Evolutionary conservation across 2,113 vertebrate species (phyloP).

Genomic region (Bufo gargarizans): DNA sequence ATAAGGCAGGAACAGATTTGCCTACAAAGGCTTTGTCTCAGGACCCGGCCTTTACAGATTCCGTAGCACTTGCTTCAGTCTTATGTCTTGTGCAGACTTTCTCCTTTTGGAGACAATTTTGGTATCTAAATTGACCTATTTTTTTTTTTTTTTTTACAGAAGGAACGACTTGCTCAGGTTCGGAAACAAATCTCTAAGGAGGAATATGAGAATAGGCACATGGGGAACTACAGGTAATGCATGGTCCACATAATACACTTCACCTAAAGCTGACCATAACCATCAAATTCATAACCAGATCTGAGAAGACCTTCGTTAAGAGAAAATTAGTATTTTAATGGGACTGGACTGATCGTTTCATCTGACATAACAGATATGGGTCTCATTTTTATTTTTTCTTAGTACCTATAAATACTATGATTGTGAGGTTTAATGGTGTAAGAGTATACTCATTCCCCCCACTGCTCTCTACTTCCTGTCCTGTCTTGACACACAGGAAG

Average conservation of each 20-base stretch:
- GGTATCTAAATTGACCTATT: slow-evolving; percentile 4
- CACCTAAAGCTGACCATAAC: background rate
- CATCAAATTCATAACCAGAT: background rate
- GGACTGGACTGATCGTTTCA: background rate
- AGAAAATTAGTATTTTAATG: background rate
- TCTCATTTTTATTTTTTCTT: background rate
- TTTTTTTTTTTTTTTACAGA: slow-evolving; percentile 79
- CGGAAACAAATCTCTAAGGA: slow-evolving; percentile 94
- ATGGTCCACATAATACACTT: background rate
- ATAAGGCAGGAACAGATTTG: background rate
- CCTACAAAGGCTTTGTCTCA: background rate
- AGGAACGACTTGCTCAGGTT: slow-evolving; percentile 92
- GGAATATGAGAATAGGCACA: slow-evolving; percentile 92
- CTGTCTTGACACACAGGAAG: no score
- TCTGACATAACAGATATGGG: background rate
- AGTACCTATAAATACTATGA: no score
- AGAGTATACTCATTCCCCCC: no score
- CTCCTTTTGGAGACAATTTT: background rate
- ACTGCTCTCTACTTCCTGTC: no score
- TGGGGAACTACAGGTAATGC: slow-evolving; percentile 96
- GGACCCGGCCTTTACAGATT: no score
- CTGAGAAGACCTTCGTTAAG: background rate
- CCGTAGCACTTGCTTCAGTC: background rate
- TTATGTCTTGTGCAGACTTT: no score
- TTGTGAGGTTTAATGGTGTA: no score